These are phyloP conservation scores for Sepioteuthis lessoniana DNA, from an alignment of 2,888 invertebrate genomes.

Conservation along the genomic window DNA sequence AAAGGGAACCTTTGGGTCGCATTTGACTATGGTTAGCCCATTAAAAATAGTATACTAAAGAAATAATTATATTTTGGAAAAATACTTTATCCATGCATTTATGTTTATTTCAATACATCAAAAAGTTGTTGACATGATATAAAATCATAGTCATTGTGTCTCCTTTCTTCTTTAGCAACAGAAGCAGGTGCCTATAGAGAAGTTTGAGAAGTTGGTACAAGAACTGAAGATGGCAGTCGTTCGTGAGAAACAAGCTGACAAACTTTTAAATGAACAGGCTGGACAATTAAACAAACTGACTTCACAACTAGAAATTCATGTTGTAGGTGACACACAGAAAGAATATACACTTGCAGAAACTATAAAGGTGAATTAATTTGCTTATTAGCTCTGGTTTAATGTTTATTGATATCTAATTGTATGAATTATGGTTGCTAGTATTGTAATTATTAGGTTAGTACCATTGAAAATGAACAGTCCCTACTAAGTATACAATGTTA, in stretches of 20 bases:
- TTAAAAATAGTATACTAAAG: too few relatives aligned
- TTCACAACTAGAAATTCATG: constrained; percentile 62
- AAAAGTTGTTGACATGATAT: too few relatives aligned
- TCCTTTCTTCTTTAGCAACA: constrained; percentile 53
- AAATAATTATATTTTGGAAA: too few relatives aligned
- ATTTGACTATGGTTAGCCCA: too few relatives aligned
- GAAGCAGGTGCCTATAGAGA: constrained; percentile 66
- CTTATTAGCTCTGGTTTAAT: background rate
- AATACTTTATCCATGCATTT: too few relatives aligned
- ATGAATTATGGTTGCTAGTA: too few relatives aligned
- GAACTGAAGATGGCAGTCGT: constrained; percentile 70
- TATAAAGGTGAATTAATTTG: constrained; percentile 63
- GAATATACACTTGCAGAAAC: constrained; percentile 66
- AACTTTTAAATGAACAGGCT: constrained; percentile 70
- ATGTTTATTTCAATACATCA: too few relatives aligned
- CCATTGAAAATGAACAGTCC: too few relatives aligned
- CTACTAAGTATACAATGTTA: too few relatives aligned
- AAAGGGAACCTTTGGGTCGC: too few relatives aligned
- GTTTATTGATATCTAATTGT: background rate
- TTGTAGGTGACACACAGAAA: constrained; percentile 65
- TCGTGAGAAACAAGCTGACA: constrained; percentile 71
- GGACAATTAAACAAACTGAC: constrained; percentile 68
- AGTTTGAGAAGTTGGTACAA: constrained; percentile 71
- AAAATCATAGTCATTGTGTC: too few relatives aligned
- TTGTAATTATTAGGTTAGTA: too few relatives aligned